A percentile compares a stretch with the other conserved stretches of the same genome.
Conservation (phyloP, 2,888 invertebrate species). For the Archips xylosteana region DNA sequence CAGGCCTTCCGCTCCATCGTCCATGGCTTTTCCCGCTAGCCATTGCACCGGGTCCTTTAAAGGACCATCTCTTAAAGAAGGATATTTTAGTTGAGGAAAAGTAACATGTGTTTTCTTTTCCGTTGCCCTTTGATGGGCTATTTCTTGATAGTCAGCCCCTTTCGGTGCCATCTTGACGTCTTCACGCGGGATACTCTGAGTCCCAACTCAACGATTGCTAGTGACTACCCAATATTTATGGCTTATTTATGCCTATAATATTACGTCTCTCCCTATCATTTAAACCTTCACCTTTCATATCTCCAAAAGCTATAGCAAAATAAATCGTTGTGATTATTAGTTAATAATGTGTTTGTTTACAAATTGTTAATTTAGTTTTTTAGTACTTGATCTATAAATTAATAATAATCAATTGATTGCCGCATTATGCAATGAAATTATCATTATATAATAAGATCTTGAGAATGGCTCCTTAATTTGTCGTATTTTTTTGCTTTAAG, state of each 20-base stretch:
- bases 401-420: not conserved
- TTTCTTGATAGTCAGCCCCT: conserved; percentile 60
- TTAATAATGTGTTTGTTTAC: not conserved
- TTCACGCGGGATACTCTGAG: conserved; percentile 12
- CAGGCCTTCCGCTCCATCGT: conserved; percentile 91
- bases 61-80: conserved; percentile 76
- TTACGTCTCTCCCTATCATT: not conserved
- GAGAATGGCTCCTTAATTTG: no score
- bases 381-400: not conserved
- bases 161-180: conserved; percentile 60
- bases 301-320: conserved; percentile 2
- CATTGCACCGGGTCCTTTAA: conserved; percentile 83
- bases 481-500: no score
- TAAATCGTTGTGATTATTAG: not conserved
- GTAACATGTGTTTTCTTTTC: conserved; percentile 79
- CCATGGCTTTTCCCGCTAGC: conserved; percentile 87
- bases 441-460: no score
- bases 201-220: not conserved
- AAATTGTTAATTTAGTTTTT: not conserved
- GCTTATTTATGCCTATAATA: not conserved
- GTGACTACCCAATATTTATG: not conserved
- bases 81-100: conserved; percentile 83
- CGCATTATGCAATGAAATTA: no score
- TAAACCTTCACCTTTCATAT: conserved; percentile 25
- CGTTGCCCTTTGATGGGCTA: conserved; percentile 59